Conservation (phyloP, 23 tunicate genomes). For the Oikopleura vanhoeffeni region DNA sequence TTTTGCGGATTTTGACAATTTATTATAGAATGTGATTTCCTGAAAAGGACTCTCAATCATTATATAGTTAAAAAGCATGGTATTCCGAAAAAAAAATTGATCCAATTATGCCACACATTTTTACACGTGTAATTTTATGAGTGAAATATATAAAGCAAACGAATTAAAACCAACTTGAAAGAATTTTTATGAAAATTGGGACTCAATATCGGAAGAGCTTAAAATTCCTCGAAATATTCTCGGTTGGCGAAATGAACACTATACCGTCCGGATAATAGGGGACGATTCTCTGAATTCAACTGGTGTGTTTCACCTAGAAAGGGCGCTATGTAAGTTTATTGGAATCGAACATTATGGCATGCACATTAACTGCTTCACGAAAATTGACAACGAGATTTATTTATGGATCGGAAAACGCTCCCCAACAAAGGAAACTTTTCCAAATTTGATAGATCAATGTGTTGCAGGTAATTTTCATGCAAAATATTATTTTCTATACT, state of each 20-base stretch:
- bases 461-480: slow-evolving; percentile 45
- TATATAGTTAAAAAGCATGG: too few relatives aligned
- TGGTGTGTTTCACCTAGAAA: background rate
- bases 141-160: too few relatives aligned
- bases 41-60: too few relatives aligned
- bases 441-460: slow-evolving; percentile 66
- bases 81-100: too few relatives aligned
- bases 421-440: slow-evolving; percentile 46
- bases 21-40: too few relatives aligned
- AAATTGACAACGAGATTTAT: background rate
- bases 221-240: background rate
- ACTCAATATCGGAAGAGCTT: background rate
- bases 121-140: too few relatives aligned
- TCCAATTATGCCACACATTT: too few relatives aligned
- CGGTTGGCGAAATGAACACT: slow-evolving; percentile 5
- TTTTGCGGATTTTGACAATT: too few relatives aligned
- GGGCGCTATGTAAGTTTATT: background rate
- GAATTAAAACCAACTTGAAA: too few relatives aligned
- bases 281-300: background rate
- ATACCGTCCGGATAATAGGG: background rate
- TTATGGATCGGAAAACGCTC: slow-evolving; percentile 25
- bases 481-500: too few relatives aligned
- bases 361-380: slow-evolving; percentile 57
- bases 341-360: background rate
- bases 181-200: too few relatives aligned